Evolutionary conservation across 1,140 invertebrate genomes (phyloP).

Genomic region (Matsumurasca onukii): DNA sequence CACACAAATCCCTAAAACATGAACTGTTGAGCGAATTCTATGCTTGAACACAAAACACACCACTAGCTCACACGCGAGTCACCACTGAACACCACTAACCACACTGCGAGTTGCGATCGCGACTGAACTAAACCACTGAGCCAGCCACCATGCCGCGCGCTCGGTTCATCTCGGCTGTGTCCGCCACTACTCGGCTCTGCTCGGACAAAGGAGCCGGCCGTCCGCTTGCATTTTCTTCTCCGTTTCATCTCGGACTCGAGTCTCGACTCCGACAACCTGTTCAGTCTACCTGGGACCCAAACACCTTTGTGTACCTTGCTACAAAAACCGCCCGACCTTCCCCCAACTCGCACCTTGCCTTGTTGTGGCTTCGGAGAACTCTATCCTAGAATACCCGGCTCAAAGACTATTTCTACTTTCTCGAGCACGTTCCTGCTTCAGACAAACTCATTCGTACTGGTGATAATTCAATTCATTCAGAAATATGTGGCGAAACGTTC

Average conservation of each 20-base stretch:
- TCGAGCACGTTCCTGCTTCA: too few relatives aligned
- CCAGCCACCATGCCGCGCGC: too few relatives aligned
- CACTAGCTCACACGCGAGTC: too few relatives aligned
- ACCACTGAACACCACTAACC: not conserved
- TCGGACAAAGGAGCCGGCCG: not conserved
- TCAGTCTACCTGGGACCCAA: not conserved
- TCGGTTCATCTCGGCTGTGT: not conserved
- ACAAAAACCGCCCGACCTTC: not conserved
- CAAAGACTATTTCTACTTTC: not conserved
- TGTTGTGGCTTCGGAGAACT: not conserved
- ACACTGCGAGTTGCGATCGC: not conserved
- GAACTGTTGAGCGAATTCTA: too few relatives aligned
- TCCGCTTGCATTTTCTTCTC: not conserved
- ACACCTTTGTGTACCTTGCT: not conserved
- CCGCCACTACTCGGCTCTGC: not conserved
- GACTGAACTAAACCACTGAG: too few relatives aligned
- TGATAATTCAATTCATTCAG: too few relatives aligned
- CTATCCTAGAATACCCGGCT: not conserved
- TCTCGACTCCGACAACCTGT: not conserved
- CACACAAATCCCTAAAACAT: too few relatives aligned
- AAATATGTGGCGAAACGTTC: too few relatives aligned
- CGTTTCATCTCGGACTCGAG: not conserved
- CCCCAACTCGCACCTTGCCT: not conserved
- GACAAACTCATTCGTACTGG: too few relatives aligned
- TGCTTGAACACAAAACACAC: too few relatives aligned